Conservation (phyloP, 2,113 vertebrate genomes). For the Rhineura floridana region DNA sequence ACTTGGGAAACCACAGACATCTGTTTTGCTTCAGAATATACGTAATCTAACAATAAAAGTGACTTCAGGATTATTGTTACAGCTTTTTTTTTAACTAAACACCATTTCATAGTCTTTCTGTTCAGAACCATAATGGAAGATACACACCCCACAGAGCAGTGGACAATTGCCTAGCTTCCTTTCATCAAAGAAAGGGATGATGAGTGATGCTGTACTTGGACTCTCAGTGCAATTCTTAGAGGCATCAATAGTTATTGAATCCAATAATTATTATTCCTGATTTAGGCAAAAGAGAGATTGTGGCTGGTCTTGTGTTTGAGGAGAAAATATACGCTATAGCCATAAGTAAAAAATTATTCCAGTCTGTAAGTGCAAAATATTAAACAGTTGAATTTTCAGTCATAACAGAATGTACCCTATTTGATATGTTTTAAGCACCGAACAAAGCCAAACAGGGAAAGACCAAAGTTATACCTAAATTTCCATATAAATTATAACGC, state of each 20-base stretch:
- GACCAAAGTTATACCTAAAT: not conserved
- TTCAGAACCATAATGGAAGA: not conserved
- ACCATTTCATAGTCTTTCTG: too few relatives aligned
- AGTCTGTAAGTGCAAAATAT: not conserved
- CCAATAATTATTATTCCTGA: not conserved
- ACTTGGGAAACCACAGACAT: slow-evolving; percentile 30
- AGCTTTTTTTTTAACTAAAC: not conserved
- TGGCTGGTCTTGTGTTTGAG: not conserved
- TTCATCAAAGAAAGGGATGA: not conserved
- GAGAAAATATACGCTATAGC: not conserved
- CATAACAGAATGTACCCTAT: not conserved
- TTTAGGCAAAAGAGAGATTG: not conserved
- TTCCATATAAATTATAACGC: not conserved
- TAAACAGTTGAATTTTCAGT: not conserved
- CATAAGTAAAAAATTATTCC: not conserved
- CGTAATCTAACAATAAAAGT: slow-evolving; percentile 63
- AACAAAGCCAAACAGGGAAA: not conserved
- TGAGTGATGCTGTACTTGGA: not conserved
- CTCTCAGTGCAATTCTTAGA: not conserved
- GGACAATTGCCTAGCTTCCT: not conserved
- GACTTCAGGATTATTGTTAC: not conserved
- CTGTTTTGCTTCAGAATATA: slow-evolving; percentile 40
- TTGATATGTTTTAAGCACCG: not conserved
- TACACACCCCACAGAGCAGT: not conserved
- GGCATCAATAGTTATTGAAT: not conserved